Evolutionary conservation across 2,113 vertebrate species (phyloP).

Genomic region (Tupaia chinensis): DNA sequence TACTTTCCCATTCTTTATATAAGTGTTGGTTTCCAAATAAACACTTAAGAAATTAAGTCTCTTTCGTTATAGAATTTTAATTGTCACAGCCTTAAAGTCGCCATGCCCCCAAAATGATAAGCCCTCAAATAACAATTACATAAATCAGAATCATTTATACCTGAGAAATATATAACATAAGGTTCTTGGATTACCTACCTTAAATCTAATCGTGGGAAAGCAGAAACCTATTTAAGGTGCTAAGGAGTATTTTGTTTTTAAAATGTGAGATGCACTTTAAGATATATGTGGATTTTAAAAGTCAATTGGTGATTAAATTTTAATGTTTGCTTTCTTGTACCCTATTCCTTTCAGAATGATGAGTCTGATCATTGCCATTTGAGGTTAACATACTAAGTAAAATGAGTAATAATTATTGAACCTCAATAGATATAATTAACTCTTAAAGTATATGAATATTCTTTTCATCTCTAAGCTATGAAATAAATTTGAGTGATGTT

Average conservation of each 20-base stretch:
- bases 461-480: conserved; percentile 27
- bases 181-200: neutral
- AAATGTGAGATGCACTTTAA: neutral
- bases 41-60: neutral
- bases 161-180: neutral
- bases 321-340: conserved; percentile 39
- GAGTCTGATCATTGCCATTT: conserved; percentile 17
- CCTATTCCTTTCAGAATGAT: conserved; percentile 49
- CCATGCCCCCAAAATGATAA: neutral
- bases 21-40: neutral
- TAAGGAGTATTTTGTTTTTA: neutral
- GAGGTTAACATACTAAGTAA: conserved; percentile 63
- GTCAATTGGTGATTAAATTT: conserved; percentile 41
- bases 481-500: conserved; percentile 43
- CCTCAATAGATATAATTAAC: neutral
- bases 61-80: neutral
- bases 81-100: neutral
- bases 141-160: neutral
- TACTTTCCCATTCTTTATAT: neutral
- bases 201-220: conserved; percentile 34
- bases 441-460: conserved; percentile 1
- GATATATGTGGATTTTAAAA: conserved; percentile 35
- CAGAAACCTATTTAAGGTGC: neutral
- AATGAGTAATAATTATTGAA: conserved; percentile 46
- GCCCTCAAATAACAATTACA: neutral